These are phyloP conservation scores for Podarcis lilfordi DNA, from an alignment of 2,797 vertebrate genomes.

Conservation along the genomic window DNA sequence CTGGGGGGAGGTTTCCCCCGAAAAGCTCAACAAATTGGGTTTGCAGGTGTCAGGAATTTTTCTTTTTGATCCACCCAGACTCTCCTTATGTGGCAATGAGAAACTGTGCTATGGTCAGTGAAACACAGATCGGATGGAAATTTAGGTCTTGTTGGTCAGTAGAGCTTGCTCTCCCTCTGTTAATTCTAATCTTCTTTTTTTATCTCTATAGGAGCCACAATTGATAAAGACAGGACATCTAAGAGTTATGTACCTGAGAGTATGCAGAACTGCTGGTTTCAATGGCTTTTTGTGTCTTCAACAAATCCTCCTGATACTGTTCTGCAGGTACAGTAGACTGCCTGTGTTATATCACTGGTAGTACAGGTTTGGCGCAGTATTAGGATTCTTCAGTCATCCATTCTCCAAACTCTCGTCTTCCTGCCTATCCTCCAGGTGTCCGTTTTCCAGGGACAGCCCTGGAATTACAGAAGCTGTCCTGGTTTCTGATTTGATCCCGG, in stretches of 20 bases:
- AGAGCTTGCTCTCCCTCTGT: background rate
- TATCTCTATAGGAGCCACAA: slow-evolving; percentile 27
- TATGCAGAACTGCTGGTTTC: slow-evolving; percentile 2
- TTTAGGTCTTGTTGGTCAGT: too few species aligned
- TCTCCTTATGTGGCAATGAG: too few species aligned
- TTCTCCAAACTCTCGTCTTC: background rate
- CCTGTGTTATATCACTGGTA: background rate
- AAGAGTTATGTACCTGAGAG: background rate
- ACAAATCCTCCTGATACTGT: slow-evolving; percentile 29
- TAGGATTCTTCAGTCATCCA: background rate
- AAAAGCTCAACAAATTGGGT: too few species aligned
- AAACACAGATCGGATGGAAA: too few species aligned
- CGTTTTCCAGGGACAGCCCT: too few species aligned
- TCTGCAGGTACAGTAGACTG: slow-evolving; percentile 23
- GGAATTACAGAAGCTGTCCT: too few species aligned
- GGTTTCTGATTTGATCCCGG: too few species aligned
- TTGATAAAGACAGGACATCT: slow-evolving; percentile 36
- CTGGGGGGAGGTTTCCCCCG: too few species aligned
- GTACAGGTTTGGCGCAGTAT: background rate
- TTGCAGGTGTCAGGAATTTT: too few species aligned
- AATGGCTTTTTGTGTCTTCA: background rate
- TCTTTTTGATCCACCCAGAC: too few species aligned
- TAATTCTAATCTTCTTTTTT: background rate
- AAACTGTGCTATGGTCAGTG: too few species aligned
- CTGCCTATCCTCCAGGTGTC: too few species aligned